Conservation (phyloP, 2,797 vertebrate genomes). For the Danio aesculapii region DNA sequence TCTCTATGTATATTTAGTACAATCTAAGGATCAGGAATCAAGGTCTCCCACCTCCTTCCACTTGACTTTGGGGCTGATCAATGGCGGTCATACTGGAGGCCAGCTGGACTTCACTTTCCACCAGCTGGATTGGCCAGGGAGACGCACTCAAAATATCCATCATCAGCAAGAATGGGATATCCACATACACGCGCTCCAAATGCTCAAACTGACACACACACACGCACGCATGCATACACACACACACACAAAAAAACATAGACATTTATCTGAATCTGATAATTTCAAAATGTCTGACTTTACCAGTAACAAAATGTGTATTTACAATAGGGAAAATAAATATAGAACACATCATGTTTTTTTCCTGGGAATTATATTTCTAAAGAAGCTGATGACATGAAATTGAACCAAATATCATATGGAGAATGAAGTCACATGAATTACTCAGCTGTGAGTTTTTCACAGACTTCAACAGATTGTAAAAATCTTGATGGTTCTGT, state of each 20-base stretch:
- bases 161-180: constrained; percentile 88
- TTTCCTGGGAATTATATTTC: too few species aligned
- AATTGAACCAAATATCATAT: too few species aligned
- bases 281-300: too few species aligned
- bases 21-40: neutral
- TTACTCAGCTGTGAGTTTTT: too few species aligned
- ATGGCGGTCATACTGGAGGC: constrained; percentile 80
- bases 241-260: constrained; percentile 58
- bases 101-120: constrained; percentile 84
- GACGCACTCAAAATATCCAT: constrained; percentile 74
- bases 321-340: too few species aligned
- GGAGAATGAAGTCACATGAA: too few species aligned
- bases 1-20: neutral
- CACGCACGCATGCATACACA: neutral
- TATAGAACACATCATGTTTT: too few species aligned
- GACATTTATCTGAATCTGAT: too few species aligned
- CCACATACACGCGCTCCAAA: constrained; percentile 84
- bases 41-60: constrained; percentile 81
- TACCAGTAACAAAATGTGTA: too few species aligned
- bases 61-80: constrained; percentile 83
- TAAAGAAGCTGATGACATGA: too few species aligned
- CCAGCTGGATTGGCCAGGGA: constrained; percentile 85
- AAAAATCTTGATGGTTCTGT: too few species aligned
- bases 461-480: too few species aligned
- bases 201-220: constrained; percentile 63